A percentile compares a stretch with the other conserved stretches of the same genome.
Conservation (phyloP, 2,113 vertebrate genomes). For the Scytalopus superciliaris region DNA sequence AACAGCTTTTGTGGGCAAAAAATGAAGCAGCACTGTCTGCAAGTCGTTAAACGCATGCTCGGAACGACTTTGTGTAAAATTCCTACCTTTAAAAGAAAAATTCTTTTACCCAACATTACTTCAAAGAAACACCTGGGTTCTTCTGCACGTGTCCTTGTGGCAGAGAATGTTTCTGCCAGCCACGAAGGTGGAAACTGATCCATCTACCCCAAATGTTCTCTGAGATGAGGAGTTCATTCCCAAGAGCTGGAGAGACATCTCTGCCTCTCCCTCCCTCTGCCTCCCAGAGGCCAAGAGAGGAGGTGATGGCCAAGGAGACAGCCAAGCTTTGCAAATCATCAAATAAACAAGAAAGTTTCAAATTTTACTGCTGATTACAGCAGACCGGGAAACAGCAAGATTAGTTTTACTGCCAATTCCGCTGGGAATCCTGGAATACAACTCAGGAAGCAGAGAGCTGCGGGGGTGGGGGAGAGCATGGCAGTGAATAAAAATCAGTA, state of each 20-base stretch:
- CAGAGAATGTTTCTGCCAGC: background rate
- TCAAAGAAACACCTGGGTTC: background rate
- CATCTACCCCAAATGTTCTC: background rate
- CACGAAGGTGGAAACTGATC: background rate
- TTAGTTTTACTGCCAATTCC: background rate
- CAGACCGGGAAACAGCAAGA: background rate
- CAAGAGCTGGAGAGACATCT: background rate
- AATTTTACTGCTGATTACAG: background rate
- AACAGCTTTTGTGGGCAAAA: background rate
- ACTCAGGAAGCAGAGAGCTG: background rate
- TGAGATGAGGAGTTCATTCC: background rate
- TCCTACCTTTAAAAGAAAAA: background rate
- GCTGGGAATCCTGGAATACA: background rate
- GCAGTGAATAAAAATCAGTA: background rate
- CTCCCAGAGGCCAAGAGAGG: background rate
- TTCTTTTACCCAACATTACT: background rate
- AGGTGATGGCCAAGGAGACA: background rate
- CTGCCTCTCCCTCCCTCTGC: background rate
- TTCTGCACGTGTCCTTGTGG: background rate
- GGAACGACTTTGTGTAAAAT: background rate
- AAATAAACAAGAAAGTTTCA: background rate
- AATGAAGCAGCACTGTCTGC: background rate
- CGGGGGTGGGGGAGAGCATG: background rate
- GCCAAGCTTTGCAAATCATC: background rate
- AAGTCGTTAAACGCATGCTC: background rate